Conservation (phyloP, 2,797 vertebrate genomes). For the Gymnoscopelus microlampas region DNA sequence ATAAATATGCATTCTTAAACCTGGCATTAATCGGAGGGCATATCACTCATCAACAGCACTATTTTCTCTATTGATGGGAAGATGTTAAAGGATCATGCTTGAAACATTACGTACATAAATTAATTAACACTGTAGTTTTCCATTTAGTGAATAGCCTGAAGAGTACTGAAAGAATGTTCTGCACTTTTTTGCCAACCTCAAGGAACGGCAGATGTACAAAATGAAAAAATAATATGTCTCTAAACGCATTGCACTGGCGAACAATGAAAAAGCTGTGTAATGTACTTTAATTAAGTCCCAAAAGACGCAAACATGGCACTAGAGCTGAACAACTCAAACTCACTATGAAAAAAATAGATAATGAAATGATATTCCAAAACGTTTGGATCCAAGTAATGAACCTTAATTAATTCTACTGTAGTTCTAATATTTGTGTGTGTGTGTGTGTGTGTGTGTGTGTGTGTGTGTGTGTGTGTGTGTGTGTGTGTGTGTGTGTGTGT, state of each 20-base stretch:
- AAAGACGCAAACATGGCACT: conserved; percentile 20
- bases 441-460: neutral
- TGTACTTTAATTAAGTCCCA: conserved; percentile 14
- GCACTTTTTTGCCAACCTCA: conserved; percentile 12
- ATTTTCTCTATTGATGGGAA: conserved; percentile 38
- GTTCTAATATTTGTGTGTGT: neutral
- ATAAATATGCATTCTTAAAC: conserved; percentile 39
- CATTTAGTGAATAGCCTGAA: conserved; percentile 17
- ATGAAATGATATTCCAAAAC: neutral
- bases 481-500: neutral
- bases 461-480: conserved; percentile 3
- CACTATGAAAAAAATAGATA: neutral
- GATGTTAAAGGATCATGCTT: conserved; percentile 39
- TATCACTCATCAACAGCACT: conserved; percentile 43
- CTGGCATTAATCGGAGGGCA: conserved; percentile 49
- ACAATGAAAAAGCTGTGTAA: neutral
- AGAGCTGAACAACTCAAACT: conserved; percentile 16
- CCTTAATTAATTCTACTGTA: too few species aligned
- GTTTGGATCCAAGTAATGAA: too few species aligned
- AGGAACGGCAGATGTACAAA: conserved; percentile 11
- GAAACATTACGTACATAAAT: conserved; percentile 41
- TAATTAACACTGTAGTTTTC: conserved; percentile 26
- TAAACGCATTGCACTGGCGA: conserved; percentile 2
- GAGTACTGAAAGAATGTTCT: neutral
- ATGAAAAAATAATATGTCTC: conserved; percentile 7